Conservation (phyloP, 2,888 invertebrate species). For the Synergus itoensis region DNA sequence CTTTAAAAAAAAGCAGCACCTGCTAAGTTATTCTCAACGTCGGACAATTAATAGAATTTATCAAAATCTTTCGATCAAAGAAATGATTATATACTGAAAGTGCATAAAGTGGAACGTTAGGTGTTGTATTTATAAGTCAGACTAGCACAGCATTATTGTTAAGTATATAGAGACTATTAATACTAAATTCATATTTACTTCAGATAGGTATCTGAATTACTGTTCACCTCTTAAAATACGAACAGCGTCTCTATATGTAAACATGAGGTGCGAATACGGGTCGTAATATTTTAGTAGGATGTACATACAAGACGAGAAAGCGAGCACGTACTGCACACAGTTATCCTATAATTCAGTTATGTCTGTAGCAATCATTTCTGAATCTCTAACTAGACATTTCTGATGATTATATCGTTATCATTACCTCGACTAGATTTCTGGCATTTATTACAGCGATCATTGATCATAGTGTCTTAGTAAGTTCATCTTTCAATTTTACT, state of each 20-base stretch:
- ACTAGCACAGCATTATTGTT: constrained; percentile 6
- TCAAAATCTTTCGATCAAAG: not conserved
- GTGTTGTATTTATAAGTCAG: not conserved
- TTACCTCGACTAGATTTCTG: not conserved
- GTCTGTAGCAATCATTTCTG: constrained; percentile 30
- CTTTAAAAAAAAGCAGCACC: too few species aligned
- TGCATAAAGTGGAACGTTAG: not conserved
- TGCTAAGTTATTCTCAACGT: too few species aligned
- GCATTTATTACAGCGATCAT: constrained; percentile 9
- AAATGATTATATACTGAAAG: constrained; percentile 5
- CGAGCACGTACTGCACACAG: constrained; percentile 24
- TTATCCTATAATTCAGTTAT: constrained; percentile 35
- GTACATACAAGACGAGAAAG: constrained; percentile 24
- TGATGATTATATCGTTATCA: constrained; percentile 22
- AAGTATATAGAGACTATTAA: constrained; percentile 22
- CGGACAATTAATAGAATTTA: not conserved
- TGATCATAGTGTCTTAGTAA: constrained; percentile 3
- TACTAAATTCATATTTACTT: constrained; percentile 38
- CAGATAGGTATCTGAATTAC: constrained; percentile 17
- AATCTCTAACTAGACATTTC: constrained; percentile 37
- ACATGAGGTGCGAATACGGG: constrained; percentile 28
- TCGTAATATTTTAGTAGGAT: constrained; percentile 34
- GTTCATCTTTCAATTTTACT: constrained; percentile 1
- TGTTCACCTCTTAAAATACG: constrained; percentile 34
- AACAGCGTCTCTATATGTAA: constrained; percentile 33